phyloP scores from a whole-genome alignment of 2,888 invertebrate genomes.

The Lasioglossum leucozonium region DNA sequence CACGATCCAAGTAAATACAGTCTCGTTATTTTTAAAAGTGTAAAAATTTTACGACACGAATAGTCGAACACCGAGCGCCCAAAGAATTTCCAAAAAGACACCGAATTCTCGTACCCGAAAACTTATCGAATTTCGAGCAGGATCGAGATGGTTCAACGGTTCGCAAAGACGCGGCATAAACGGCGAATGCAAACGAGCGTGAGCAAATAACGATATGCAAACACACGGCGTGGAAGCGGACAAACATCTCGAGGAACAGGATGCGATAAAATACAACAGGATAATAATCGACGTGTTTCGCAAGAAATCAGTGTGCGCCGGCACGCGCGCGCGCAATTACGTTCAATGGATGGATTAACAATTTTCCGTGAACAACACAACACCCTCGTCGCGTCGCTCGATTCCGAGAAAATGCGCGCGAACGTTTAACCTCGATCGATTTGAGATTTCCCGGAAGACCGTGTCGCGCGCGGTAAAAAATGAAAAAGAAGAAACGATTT shows the following conservation, averaged over 20 bases:
- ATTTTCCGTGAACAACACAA: constrained; percentile 36
- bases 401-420: constrained; percentile 34
- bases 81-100: too few species aligned
- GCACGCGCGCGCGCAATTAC: constrained; percentile 18
- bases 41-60: too few species aligned
- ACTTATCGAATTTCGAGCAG: too few species aligned
- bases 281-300: constrained; percentile 42
- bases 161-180: background rate
- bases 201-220: constrained; percentile 2
- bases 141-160: too few species aligned
- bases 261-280: constrained; percentile 41
- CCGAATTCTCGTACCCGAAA: too few species aligned
- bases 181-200: background rate
- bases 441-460: constrained; percentile 25
- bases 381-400: background rate
- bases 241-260: constrained; percentile 42
- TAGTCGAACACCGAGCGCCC: too few species aligned
- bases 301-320: constrained; percentile 15
- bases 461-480: too few species aligned
- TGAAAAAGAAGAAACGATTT: constrained; percentile 23
- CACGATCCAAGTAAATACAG: too few species aligned
- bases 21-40: too few species aligned
- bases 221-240: background rate
- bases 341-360: constrained; percentile 45
- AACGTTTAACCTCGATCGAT: constrained; percentile 46